Conservation (phyloP, 64 coral and sea anemone genomes). For the Montipora capricornis region DNA sequence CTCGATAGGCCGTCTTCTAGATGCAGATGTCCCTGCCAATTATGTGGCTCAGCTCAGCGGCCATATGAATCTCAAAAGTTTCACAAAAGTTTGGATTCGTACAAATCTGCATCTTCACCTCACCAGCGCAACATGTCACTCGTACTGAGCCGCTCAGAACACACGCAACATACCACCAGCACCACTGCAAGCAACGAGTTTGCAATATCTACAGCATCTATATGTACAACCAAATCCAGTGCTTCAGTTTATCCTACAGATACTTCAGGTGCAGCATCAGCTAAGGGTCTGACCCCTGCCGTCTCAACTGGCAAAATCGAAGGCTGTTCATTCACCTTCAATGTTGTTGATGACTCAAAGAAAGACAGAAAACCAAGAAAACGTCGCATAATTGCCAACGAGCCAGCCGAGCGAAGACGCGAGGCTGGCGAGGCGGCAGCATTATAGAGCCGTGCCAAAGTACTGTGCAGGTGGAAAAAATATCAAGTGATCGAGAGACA, state of each 20-base stretch:
- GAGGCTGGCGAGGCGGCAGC: slow-evolving; percentile 16
- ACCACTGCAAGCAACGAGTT: not conserved
- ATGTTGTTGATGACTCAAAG: no score
- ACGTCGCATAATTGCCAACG: slow-evolving; percentile 1
- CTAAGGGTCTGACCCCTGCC: no score
- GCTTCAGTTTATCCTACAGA: not conserved
- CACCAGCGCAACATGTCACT: not conserved
- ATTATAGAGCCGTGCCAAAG: no score
- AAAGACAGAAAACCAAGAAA: no score
- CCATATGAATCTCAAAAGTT: no score
- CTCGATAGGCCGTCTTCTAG: no score
- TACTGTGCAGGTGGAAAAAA: not conserved
- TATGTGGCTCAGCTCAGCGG: no score
- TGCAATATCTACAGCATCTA: slow-evolving; percentile 14
- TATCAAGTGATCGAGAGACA: slow-evolving; percentile 9
- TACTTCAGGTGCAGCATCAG: not conserved
- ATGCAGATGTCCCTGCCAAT: no score
- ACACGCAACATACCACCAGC: slow-evolving; percentile 1
- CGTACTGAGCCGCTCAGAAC: slow-evolving; percentile 1
- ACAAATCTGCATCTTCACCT: no score
- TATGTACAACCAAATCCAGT: not conserved
- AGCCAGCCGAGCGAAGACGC: slow-evolving; percentile 59
- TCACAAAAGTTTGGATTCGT: no score
- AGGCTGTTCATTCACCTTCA: no score
- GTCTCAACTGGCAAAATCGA: no score